These are phyloP conservation scores for Oncopeltus fasciatus DNA, from an alignment of 1,140 invertebrate species.

Conservation along the genomic window DNA sequence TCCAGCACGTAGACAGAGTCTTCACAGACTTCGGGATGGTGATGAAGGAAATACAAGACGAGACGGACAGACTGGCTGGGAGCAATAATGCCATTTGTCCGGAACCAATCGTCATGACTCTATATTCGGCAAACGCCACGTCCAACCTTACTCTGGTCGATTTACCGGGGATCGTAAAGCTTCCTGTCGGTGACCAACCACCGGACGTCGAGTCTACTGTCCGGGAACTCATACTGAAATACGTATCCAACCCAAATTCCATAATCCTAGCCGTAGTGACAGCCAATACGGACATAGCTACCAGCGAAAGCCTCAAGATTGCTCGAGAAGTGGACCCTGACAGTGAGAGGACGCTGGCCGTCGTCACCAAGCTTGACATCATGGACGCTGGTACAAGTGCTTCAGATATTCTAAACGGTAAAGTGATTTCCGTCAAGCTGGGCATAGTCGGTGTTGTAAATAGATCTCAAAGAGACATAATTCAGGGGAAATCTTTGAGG, in stretches of 20 bases:
- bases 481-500: constrained; percentile 42
- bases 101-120: constrained; percentile 52
- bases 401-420: constrained; percentile 51
- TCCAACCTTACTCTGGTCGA: constrained; percentile 46
- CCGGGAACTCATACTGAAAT: constrained; percentile 40
- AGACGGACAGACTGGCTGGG: constrained; percentile 53
- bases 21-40: constrained; percentile 52
- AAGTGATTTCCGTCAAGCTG: constrained; percentile 56
- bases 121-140: constrained; percentile 50
- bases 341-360: constrained; percentile 49
- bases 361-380: constrained; percentile 62
- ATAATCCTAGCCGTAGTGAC: constrained; percentile 42
- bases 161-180: constrained; percentile 45
- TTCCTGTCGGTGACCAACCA: constrained; percentile 47
- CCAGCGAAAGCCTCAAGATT: constrained; percentile 45
- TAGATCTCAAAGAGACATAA: constrained; percentile 56
- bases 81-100: constrained; percentile 54
- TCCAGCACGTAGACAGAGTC: constrained; percentile 50
- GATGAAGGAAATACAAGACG: constrained; percentile 55
- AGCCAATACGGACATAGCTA: constrained; percentile 53
- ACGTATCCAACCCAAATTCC: constrained; percentile 36
- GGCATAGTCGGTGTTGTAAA: constrained; percentile 66
- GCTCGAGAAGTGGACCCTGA: constrained; percentile 47
- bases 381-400: constrained; percentile 68
- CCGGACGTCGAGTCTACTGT: constrained; percentile 44